Evolutionary conservation across 2,113 vertebrate species (phyloP), one percentile per base, ranked within the genome.

Genomic region (Percina caprodes): DNA sequence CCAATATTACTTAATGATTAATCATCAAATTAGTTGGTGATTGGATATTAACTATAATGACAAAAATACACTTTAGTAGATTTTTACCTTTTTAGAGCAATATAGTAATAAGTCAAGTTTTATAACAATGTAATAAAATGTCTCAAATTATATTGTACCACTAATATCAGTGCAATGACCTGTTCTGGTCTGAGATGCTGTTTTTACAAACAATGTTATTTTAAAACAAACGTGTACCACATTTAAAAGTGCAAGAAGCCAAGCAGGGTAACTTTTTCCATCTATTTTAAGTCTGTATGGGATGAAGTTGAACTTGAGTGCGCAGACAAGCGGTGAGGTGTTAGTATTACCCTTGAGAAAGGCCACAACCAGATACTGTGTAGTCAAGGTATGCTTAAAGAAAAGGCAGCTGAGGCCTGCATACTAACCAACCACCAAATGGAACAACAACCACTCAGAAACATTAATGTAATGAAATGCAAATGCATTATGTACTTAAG

Each of bases 271-370:
- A 77, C 59, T 66, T 24, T 55, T 15, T 12, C 39, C 10, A 19
- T 15, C 35, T 33, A 13, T 1, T 75, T 3, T 6, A 1, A 15
- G 35, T 56, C 39, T 59, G 45, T 1, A 1, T 26, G 61, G 45
- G 48, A 55, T 74, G 69, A 75, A 82, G 82, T 82, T 82, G 70
- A 73, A 85, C 58, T 81, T 77, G 67, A 83, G 61, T 81, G 89
- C 85, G 87, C 86, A 77, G 33, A 83, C 89, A 68, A 84, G 86
- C 62, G 80, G 87, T 5, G 75, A 87, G 78, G 30, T 82, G 79
- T 84, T 55, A 81, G 80, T 62, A 79, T 74, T 86, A 69, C 84
- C 52, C 72, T 24, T 14, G 67, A 83, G 68, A 56, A 84, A 90
- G 89, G 89, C 87, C 90, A 87, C 66, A 18, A 79, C 71, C 68